phyloP scores from a whole-genome alignment of 2,888 invertebrate genomes.

The Quadriops clusia region DNA sequence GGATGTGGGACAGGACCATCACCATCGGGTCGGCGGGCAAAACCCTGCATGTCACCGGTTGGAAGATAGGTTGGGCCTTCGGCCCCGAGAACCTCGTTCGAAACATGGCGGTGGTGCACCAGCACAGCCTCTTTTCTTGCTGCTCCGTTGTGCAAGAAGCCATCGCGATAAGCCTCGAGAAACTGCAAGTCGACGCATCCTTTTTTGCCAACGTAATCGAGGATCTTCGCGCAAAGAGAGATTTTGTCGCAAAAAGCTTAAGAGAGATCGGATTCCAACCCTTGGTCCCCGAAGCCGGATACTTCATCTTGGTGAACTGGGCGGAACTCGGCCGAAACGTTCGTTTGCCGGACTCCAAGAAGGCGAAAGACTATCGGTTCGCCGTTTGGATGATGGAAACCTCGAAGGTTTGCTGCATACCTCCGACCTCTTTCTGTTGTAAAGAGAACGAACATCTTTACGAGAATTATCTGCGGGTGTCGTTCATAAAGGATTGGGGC shows the following conservation, averaged over 20 bases:
- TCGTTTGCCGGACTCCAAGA: constrained; percentile 6
- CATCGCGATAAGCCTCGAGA: constrained; percentile 76
- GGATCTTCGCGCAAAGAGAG: constrained; percentile 65
- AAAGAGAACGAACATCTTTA: constrained; percentile 36
- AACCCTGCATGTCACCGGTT: constrained; percentile 94
- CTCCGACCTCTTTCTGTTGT: constrained; percentile 45
- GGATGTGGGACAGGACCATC: constrained; percentile 94
- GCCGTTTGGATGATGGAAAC: constrained; percentile 43
- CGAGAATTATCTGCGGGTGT: constrained; percentile 38
- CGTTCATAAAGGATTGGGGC: constrained; percentile 15
- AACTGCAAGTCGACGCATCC: constrained; percentile 68
- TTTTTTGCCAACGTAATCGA: constrained; percentile 67
- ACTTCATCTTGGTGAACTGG: constrained; percentile 94
- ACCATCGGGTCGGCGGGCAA: constrained; percentile 96
- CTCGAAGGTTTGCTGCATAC: constrained; percentile 45
- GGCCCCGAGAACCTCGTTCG: constrained; percentile 69
- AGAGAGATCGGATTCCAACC: constrained; percentile 75
- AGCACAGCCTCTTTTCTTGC: constrained; percentile 87
- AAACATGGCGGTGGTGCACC: constrained; percentile 79
- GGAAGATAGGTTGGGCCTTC: constrained; percentile 95
- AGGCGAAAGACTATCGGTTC: constrained; percentile 37
- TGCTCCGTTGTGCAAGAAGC: constrained; percentile 87
- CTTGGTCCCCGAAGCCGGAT: constrained; percentile 89
- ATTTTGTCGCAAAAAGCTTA: constrained; percentile 63
- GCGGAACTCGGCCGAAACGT: constrained; percentile 48